Evolutionary conservation across 1,140 invertebrate genomes (phyloP), one percentile per base, ranked within the genome.

Genomic region (Asbolus verrucosus): DNA sequence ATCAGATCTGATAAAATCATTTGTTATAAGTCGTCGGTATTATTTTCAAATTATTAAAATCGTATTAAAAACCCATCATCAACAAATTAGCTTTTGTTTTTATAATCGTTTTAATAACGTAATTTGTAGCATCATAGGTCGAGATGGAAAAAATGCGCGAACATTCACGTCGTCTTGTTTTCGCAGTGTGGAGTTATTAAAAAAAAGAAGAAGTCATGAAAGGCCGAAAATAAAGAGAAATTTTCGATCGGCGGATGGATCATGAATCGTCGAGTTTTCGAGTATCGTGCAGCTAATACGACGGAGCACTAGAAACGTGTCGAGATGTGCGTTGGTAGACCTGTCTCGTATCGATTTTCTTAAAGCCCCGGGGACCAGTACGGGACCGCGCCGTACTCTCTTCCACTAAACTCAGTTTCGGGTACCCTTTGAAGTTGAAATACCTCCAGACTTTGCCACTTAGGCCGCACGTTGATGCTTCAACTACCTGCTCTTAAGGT

Each of bases 341-440:
- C 19, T 63, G 61, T 63, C 61, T 39, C 61, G 33, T 63, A 41
- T 62, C 36, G 59, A 41, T 41, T 63, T 41, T 38, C 33, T 63
- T 63, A 63, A n/a, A 39, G 38, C 61, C 61, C 61, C 11, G 33
- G 61, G 61, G 61, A 63, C 15, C 21, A 8, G 30, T 62, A 36
- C 59, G 59, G 59, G 59, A 62, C 59, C 59, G 36, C 30, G 59
- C 36, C 13, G 30, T 62, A n/a, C 60, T 62, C 31, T 38, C 61
- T 41, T 63, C 38, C 38, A 39, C 36, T 63, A 62, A 63, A 63
- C 30, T 63, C 33, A 63, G 33, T 63, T 62, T 63, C 61, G 38
- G 61, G 61, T 62, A 24, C 27, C 61, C 61, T 63, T 63, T 63
- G 61, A 63, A 63, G 61, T 63, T 21, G 61, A 24, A 63, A 62